Evolutionary conservation across 2,113 vertebrate species (phyloP), one percentile per base, ranked within the genome.

Genomic region (Gobio gobio): DNA sequence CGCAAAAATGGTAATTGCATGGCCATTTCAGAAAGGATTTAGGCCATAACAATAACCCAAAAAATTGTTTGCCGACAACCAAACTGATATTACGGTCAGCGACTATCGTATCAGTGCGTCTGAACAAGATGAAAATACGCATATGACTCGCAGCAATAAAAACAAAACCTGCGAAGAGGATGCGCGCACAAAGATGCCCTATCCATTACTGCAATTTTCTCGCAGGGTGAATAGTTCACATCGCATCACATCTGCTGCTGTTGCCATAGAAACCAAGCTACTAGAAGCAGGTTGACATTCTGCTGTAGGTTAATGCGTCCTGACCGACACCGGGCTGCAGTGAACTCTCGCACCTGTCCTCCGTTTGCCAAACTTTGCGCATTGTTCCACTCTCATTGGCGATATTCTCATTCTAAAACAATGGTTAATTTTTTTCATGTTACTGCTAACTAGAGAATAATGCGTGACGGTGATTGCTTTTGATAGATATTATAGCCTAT

Each of bases 141-240:
- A 4, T 45, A 24, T 70, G 59, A 10, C 61, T 49, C 24, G 29
- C 16, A 63, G 36, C 58, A 80, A 47, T 45, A 66, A 66, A 81
- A 45, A 9, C 26, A 47, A 83, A 13, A 54, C 24, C 26, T 26
- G 7, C 9, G n/a, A 22, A 72, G 24, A 83, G 45, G 66, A 82
- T n/a, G 51, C 33, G 47, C 9, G 40, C 73, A 78, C 85, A 83
- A 84, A 88, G 77, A 87, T 91, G 91, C 89, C 88, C 92, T 90
- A 91, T 93, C 92, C 90, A 92, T 93, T 91, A 92, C 92, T 86
- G 87, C 76, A 26, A 78, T 54, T 80, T 78, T 78, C 43, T 59
- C 82, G 16, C 84, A 75, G 90, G 91, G 91, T 93, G 89, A 93
- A 91, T 3, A 92, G 91, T 93, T 94, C 90, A 92, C 87, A 82